Base-by-base conservation (phyloP, 1,140 invertebrate genomes). In the Druon quercuslanigerum region DNA sequence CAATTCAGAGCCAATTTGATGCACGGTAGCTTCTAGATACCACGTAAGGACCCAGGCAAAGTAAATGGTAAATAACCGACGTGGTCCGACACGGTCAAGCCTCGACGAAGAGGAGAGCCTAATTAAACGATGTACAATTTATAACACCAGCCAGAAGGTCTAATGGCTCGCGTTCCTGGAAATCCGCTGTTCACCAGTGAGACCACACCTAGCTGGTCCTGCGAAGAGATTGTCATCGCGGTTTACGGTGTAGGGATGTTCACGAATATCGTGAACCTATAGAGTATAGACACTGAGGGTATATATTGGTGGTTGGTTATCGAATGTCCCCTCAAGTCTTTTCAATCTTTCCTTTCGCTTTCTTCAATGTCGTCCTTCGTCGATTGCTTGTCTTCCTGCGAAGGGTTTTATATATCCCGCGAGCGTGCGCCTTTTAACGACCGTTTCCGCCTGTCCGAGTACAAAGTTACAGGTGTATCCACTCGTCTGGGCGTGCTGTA, bases 81-180 rank as follows among this genome's bases (percentile, higher is more conserved):
- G 75, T 75, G 84, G 81, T 80, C 78, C 81, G 83, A 87, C 84
- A 83, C 82, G 85, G 82, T 81, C 76, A 78, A 70, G 79, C 83
- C 79, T 81, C 56, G 73, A 72, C 57, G 77, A 80, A 73, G 79
- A 85, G 80, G 82, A 85, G 88, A 86, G 87, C 89, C 90, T 91
- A 91, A 91, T 91, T 91, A 91, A 91, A 91, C 90, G 89, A 91
- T 91, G 90, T 91, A 90, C 89, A 90, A 91, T 91, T 91, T 91
- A 91, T 91, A 91, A 91, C 90, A 91, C 90, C 88, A 91, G 87
- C 82, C 85, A 83, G 85, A 89, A 86, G 88, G 85, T 90, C 89
- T 91, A 91, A 91, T 90, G 90, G 90, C 88, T 90, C 88, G 86
- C 90, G 90, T 91, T 91, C 90, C 81, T 91, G 90, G 90, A 91